Conservation (phyloP, 2,113 vertebrate genomes). For the Daubentonia madagascariensis region DNA sequence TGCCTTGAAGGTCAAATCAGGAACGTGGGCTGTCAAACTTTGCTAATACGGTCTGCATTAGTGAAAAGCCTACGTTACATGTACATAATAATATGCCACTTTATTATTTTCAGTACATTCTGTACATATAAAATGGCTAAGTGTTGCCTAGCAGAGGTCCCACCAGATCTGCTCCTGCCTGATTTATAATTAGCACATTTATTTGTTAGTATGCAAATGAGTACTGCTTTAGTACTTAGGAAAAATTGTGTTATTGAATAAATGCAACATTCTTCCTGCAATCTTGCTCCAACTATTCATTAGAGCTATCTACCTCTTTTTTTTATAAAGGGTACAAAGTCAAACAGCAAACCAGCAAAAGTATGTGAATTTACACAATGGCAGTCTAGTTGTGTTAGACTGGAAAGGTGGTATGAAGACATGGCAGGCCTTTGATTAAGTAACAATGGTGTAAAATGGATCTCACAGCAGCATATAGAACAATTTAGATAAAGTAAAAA, state of each 20-base stretch:
- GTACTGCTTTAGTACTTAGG: background rate
- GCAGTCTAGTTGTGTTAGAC: background rate
- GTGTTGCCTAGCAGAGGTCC: conserved; percentile 55
- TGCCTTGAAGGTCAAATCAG: conserved; percentile 31
- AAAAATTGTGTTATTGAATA: conserved; percentile 45
- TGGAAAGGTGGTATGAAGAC: background rate
- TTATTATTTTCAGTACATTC: conserved; percentile 57
- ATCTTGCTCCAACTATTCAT: conserved; percentile 42
- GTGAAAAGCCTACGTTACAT: conserved; percentile 42
- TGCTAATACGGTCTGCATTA: conserved; percentile 23
- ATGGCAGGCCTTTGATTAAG: background rate
- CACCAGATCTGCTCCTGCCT: conserved; percentile 38
- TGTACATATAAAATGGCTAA: conserved; percentile 49
- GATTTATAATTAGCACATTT: conserved; percentile 65
- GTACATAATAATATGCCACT: conserved; percentile 45
- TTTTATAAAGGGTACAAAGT: background rate
- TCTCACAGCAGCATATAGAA: background rate
- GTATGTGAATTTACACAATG: background rate
- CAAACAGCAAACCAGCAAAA: conserved; percentile 25
- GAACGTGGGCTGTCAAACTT: background rate
- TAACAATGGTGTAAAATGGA: background rate
- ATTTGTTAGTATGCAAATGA: conserved; percentile 70
- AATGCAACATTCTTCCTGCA: conserved; percentile 18
- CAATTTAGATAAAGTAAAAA: background rate
- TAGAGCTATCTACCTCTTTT: background rate